Evolutionary conservation across 92 coral and sea anemone genomes (phyloP).

Genomic region (Palythoa heliodiscus): DNA sequence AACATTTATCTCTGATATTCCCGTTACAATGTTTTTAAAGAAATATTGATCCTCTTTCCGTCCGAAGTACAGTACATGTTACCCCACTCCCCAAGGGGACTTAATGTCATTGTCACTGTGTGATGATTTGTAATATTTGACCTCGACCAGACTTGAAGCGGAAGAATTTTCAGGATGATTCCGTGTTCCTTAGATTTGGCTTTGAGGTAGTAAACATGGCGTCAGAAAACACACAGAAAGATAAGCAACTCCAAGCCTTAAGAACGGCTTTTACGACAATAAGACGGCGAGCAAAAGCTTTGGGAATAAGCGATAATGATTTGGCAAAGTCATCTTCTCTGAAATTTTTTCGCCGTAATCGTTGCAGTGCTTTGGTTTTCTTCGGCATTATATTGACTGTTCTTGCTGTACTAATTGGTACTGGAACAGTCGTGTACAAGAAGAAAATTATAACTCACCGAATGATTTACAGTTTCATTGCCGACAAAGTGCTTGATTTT

Average conservation of each 20-base stretch:
- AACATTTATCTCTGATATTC: neutral
- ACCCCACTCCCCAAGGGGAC: slow-evolving; percentile 16
- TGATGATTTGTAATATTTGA: neutral
- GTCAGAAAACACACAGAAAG: slow-evolving; percentile 34
- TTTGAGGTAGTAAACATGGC: slow-evolving; percentile 46
- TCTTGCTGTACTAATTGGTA: slow-evolving; percentile 66
- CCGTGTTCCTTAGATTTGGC: neutral
- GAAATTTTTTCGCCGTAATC: slow-evolving; percentile 53
- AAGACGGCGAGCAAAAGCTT: slow-evolving; percentile 73
- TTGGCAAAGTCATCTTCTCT: slow-evolving; percentile 64
- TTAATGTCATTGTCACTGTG: neutral
- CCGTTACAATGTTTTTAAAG: neutral
- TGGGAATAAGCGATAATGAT: slow-evolving; percentile 75
- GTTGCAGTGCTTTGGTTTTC: slow-evolving; percentile 10
- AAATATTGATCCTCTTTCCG: neutral
- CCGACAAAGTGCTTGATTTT: slow-evolving; percentile 68
- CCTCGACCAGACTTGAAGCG: neutral
- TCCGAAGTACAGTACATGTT: neutral
- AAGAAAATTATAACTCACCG: slow-evolving; percentile 50
- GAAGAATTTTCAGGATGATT: neutral
- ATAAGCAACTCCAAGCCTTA: slow-evolving; percentile 50
- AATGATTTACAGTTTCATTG: slow-evolving; percentile 52
- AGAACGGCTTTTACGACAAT: slow-evolving; percentile 75
- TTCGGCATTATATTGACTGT: slow-evolving; percentile 49
- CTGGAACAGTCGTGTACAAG: slow-evolving; percentile 52